A percentile compares a stretch with the other conserved stretches of the same genome.
These are phyloP conservation scores for Dicrurus megarhynchus DNA, from an alignment of 2,113 vertebrate species.

Conservation along the genomic window DNA sequence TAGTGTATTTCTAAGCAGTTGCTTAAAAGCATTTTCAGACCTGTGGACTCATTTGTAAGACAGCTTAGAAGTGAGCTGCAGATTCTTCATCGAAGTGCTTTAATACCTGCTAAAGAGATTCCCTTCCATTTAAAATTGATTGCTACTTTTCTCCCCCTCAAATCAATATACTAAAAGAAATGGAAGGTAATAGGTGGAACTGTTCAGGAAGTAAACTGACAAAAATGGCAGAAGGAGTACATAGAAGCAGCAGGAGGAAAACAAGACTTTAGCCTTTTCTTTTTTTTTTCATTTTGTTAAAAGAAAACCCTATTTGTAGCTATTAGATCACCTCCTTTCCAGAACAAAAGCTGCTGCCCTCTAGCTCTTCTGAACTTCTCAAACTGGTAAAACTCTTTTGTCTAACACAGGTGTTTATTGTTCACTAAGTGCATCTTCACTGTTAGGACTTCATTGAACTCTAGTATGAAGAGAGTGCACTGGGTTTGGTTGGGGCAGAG, in stretches of 20 bases:
- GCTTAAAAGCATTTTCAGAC: background rate
- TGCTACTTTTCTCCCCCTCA: rapidly evolving
- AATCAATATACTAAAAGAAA: background rate
- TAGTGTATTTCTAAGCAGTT: background rate
- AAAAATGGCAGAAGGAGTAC: background rate
- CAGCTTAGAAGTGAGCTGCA: background rate
- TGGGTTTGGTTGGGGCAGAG: background rate
- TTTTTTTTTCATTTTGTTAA: background rate
- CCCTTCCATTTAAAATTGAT: background rate
- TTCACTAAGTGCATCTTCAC: background rate
- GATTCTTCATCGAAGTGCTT: background rate
- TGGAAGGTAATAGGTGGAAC: background rate
- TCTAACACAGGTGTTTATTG: background rate
- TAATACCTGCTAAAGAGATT: background rate
- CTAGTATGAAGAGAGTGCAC: too few relatives aligned
- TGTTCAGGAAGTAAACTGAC: background rate
- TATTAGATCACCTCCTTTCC: background rate
- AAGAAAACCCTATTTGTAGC: background rate
- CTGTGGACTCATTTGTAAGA: background rate
- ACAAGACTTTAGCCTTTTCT: rapidly evolving
- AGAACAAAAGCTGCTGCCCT: background rate
- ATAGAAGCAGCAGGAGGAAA: background rate
- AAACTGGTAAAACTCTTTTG: background rate
- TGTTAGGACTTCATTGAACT: background rate
- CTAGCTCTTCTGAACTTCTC: background rate